Evolutionary conservation across 2,888 invertebrate genomes (phyloP), one percentile per base, ranked within the genome.

Genomic region (Troides aeacus): DNA sequence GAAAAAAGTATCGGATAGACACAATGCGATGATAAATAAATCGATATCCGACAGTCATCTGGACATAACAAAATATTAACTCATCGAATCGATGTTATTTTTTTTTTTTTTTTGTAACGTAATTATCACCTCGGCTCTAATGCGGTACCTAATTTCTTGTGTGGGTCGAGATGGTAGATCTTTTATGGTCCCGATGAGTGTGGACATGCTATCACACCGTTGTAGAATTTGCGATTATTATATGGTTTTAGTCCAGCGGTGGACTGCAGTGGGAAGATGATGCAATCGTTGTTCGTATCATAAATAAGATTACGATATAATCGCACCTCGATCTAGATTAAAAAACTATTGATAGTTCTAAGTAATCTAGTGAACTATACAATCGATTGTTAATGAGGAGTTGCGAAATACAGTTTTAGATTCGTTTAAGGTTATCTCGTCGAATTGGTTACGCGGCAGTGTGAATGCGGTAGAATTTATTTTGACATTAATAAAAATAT

Each of bases 401-500:
- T 15, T 50, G 50, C 50, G 57, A 57, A 57, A 18, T 21, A 57
- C 21, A n/a, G 5, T 50, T 50, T 18, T 17, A 50, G 5, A 0
- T 50, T 12, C 57, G 21, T 21, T 62, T 58, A 59, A 53, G 62
- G 42, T 66, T 65, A 69, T 67, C 67, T 60, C n/a, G 53, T 67
- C 36, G 30, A 58, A 70, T 70, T 70, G 68, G 73, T 76, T 81
- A 78, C 83, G 69, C 67, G 66, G 68, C 87, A 81, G 89, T 89
- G 88, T 89, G 79, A 88, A 73, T 61, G 77, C 68, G 74, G 78
- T 78, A 82, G 79, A 83, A 78, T 88, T 88, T 90, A 91, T 92
- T 91, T 91, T 91, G 92, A 92, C 90, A 91, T 90, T 91, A 92
- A 91, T 92, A 92, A 91, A 92, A 92, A 91, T 91, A 92, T 91